Conservation (phyloP, 2,888 invertebrate species). For the Sphaerophoria rueppellii region DNA sequence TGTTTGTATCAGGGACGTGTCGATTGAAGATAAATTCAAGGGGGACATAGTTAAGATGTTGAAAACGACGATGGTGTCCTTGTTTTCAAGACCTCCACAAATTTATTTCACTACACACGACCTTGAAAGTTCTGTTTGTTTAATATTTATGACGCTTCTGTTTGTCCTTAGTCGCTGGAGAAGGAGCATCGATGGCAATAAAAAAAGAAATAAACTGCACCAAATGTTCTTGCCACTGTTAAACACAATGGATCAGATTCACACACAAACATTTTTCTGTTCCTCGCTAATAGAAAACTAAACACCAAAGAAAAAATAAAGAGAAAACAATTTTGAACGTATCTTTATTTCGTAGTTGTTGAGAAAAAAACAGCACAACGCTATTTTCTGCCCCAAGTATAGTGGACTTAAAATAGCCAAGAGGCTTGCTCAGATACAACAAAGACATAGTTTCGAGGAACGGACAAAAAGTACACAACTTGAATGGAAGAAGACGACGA, state of each 20-base stretch:
- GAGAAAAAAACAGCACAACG: slow-evolving; percentile 26
- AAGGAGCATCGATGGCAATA: slow-evolving; percentile 20
- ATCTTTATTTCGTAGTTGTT: slow-evolving; percentile 33
- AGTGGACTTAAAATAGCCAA: slow-evolving; percentile 26
- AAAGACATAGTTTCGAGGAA: slow-evolving; percentile 15
- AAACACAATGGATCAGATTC: slow-evolving; percentile 54
- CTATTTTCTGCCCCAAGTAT: slow-evolving; percentile 42
- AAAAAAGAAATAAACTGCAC: slow-evolving; percentile 34
- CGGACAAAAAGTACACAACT: neutral
- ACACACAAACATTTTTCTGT: slow-evolving; percentile 8
- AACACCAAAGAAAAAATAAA: slow-evolving; percentile 8
- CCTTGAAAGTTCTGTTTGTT: slow-evolving; percentile 4
- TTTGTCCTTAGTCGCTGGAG: slow-evolving; percentile 20
- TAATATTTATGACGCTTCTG: slow-evolving; percentile 38
- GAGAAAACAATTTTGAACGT: slow-evolving; percentile 56
- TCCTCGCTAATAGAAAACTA: neutral
- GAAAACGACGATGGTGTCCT: neutral
- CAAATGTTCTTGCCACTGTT: slow-evolving; percentile 57
- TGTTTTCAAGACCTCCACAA: neutral
- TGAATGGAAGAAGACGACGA: neutral
- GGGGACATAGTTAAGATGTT: neutral
- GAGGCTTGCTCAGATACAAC: slow-evolving; percentile 7
- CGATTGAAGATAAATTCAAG: neutral
- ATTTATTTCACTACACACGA: neutral
- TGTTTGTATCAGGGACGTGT: neutral